Conservation (phyloP, 1,140 invertebrate species). For the Psilanteris sp. region DNA sequence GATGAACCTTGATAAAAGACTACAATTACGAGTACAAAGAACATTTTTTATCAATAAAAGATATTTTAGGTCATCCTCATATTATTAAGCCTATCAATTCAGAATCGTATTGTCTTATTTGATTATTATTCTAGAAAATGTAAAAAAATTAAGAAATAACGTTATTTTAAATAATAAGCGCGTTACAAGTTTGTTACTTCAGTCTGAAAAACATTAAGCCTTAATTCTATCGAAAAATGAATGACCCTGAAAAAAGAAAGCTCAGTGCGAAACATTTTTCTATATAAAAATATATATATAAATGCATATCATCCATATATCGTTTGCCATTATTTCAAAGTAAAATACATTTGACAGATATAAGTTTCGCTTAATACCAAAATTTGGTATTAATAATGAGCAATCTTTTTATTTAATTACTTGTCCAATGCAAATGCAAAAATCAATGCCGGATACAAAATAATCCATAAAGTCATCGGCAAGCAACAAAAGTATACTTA, state of each 20-base stretch:
- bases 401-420: slow-evolving; percentile 33
- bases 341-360: slow-evolving; percentile 4
- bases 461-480: neutral
- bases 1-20: neutral
- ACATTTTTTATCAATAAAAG: slow-evolving; percentile 2
- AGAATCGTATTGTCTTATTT: slow-evolving; percentile 45
- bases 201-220: slow-evolving; percentile 45
- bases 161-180: slow-evolving; percentile 36
- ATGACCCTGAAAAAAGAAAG: slow-evolving; percentile 32
- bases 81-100: slow-evolving; percentile 34
- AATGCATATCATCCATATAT: slow-evolving; percentile 43
- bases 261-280: slow-evolving; percentile 28
- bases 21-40: neutral
- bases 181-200: slow-evolving; percentile 35
- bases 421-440: slow-evolving; percentile 22
- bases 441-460: slow-evolving; percentile 7
- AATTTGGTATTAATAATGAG: slow-evolving; percentile 29
- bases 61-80: slow-evolving; percentile 16
- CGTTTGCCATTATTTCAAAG: slow-evolving; percentile 9
- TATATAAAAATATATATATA: slow-evolving; percentile 54
- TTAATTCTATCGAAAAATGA: slow-evolving; percentile 31
- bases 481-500: slow-evolving; percentile 4
- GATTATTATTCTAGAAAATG: slow-evolving; percentile 35
- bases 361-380: slow-evolving; percentile 3
- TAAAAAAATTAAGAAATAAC: slow-evolving; percentile 42